Conservation (phyloP, 1,140 invertebrate species). For the Spodoptera frugiperda region DNA sequence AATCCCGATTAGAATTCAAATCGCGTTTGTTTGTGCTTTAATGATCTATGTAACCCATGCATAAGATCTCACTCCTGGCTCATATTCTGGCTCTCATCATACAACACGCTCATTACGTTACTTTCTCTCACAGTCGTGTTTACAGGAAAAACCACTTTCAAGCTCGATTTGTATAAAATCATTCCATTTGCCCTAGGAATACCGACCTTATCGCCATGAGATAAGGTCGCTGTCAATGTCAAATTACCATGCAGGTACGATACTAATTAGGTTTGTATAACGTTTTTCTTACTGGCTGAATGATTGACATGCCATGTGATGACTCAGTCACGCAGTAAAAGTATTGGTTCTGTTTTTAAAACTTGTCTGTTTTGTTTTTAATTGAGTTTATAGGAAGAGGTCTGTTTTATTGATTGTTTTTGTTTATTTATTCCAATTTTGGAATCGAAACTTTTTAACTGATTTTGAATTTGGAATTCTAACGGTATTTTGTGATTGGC, state of each 20-base stretch:
- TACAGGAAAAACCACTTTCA: constrained; percentile 54
- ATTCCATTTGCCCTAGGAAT: background rate
- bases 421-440: too few species aligned
- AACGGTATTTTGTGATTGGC: too few species aligned
- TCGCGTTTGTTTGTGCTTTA: too few species aligned
- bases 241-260: too few species aligned
- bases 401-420: too few species aligned
- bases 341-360: constrained; percentile 18
- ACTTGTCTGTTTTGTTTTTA: background rate
- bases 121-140: constrained; percentile 47
- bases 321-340: constrained; percentile 9
- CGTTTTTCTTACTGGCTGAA: constrained; percentile 33
- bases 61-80: too few species aligned
- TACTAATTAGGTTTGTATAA: constrained; percentile 41
- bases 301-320: constrained; percentile 16
- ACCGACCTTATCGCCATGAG: too few species aligned
- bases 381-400: background rate
- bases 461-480: too few species aligned
- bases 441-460: too few species aligned
- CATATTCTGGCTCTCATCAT: constrained; percentile 26
- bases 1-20: too few species aligned
- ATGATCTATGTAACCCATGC: background rate
- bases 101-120: constrained; percentile 15
- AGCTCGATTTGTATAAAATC: constrained; percentile 20
- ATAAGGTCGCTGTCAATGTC: too few species aligned